Base-by-base conservation (phyloP, 2,888 invertebrate species). In the Synergus japonicus region DNA sequence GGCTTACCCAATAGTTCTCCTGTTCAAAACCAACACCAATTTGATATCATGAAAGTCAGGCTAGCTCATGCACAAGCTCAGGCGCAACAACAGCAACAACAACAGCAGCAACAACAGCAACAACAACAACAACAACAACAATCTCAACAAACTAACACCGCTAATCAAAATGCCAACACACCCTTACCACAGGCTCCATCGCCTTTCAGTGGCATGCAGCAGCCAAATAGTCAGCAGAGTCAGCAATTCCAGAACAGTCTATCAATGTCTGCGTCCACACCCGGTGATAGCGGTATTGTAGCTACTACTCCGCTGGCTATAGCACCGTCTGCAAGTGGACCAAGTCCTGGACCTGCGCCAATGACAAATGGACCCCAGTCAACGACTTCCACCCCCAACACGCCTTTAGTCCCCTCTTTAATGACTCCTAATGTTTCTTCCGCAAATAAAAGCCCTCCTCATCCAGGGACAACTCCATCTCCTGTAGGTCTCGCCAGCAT, bases 41-140 rank as follows among this genome's bases (percentile, higher is more conserved):
- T 93, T 76, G 95, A 95, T 83, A 92, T 94, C 87, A 94, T 94
- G 92, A 94, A 96, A 91, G 94, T 93, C 77, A 92, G 95, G 82
- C 89, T 94, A 83, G 92, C 93, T 83, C 91, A 91, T 22, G 88
- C 90, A 63, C 92, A 93, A 87, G 85, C 85, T 37, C 85, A 85
- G 54, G 84, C 80, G 0, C 91, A 90, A 49, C 91, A 90, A 79
- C 93, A 93, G 83, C 92, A 92, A 66, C 92, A 92, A 67, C 92
- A 92, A 0, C 92, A 94, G 54, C 92, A 91, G 54, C 92, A 92
- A 18, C 81, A 79, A 77, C 92, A 92, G 65, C 92, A 92, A 66
- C 92, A 92, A 0, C 92, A 94, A 54, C 92, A 91, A 49, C 92
- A 92, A 22, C 81, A 86, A 46, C 87, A 87, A 64, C 91, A 90